Conservation (phyloP, 2,113 vertebrate species). For the Puntigrus tetrazona region DNA sequence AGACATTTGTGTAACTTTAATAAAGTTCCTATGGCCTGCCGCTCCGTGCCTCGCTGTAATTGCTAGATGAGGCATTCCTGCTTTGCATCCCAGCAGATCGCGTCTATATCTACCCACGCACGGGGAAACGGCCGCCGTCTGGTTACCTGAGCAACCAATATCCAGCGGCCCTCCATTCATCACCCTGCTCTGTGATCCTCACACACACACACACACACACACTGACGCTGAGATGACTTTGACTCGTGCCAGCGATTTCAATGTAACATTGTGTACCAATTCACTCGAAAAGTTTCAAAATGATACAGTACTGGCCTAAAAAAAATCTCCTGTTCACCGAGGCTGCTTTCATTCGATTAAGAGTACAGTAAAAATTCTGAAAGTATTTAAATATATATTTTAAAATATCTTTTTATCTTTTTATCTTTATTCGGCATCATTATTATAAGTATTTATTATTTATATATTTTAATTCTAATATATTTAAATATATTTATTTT, state of each 20-base stretch:
- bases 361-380: not conserved
- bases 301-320: not conserved
- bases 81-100: constrained; percentile 62
- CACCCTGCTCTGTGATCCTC: constrained; percentile 33
- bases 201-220: too few species aligned
- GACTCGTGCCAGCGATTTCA: not conserved
- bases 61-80: constrained; percentile 61
- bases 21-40: constrained; percentile 58
- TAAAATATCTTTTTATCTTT: too few species aligned
- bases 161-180: constrained; percentile 49
- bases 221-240: not conserved
- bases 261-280: not conserved
- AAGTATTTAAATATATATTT: too few species aligned
- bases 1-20: constrained; percentile 53
- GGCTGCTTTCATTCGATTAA: not conserved
- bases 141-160: constrained; percentile 52
- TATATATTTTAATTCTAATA: too few species aligned
- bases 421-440: too few species aligned
- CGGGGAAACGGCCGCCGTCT: constrained; percentile 28
- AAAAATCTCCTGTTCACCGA: not conserved
- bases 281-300: not conserved
- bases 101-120: constrained; percentile 29
- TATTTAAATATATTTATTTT: too few species aligned
- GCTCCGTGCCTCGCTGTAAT: constrained; percentile 24
- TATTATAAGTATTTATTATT: too few species aligned